phyloP scores from a whole-genome alignment of 2,113 vertebrate species.

The Orientallactaga bullata region DNA sequence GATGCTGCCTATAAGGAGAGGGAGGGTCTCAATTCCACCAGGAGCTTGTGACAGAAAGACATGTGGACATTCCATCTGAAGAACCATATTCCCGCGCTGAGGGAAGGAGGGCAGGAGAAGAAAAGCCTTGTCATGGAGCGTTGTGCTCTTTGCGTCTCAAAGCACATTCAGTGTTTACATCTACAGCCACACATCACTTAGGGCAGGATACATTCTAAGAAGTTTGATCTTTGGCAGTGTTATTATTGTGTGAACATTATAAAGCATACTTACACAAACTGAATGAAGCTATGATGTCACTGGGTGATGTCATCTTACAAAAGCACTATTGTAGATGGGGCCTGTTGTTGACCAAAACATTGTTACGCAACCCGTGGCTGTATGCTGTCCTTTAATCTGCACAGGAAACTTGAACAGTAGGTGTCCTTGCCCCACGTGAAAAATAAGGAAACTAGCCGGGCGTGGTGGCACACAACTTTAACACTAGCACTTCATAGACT shows the following conservation, averaged over 20 bases:
- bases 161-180: not conserved
- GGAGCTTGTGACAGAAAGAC: too few species aligned
- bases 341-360: not conserved
- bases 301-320: not conserved
- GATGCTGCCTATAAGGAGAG: not conserved
- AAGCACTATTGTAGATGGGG: not conserved
- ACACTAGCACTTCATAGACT: not conserved
- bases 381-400: not conserved
- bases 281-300: not conserved
- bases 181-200: not conserved
- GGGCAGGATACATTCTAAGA: not conserved
- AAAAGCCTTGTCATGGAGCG: not conserved
- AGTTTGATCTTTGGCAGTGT: not conserved
- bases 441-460: not conserved
- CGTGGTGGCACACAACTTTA: not conserved
- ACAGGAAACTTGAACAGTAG: not conserved
- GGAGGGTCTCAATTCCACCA: not conserved
- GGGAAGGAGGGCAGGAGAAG: not conserved
- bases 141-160: fast-evolving
- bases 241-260: not conserved
- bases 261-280: not conserved
- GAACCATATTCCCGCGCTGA: not conserved
- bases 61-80: not conserved
- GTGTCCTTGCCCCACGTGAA: not conserved
- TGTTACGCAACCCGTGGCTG: not conserved